These are phyloP conservation scores for Paelopatides confundens DNA, from an alignment of 53 echinoderm and acorn worm species.

Conservation along the genomic window DNA sequence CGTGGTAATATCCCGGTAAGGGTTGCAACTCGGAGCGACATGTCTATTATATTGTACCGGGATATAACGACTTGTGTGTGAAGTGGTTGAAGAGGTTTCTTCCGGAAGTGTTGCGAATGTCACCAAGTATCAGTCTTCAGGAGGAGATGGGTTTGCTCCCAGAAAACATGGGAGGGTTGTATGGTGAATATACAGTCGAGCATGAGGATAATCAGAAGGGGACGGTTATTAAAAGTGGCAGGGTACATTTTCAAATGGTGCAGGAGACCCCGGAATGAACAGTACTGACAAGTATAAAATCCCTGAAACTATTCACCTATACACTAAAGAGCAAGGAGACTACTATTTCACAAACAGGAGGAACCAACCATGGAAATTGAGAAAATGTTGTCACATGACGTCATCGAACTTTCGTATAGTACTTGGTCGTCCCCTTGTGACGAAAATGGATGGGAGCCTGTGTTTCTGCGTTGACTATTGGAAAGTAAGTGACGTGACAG, in stretches of 20 bases:
- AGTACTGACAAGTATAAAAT: not conserved
- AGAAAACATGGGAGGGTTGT: not conserved
- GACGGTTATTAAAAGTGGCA: conserved; percentile 4
- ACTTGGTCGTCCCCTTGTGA: conserved; percentile 1
- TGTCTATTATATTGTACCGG: not conserved
- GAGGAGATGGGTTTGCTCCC: not conserved
- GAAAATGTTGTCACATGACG: not conserved
- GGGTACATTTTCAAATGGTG: not conserved
- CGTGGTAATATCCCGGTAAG: not conserved
- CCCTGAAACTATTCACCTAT: not conserved
- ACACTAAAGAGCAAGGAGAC: not conserved
- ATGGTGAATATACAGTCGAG: not conserved
- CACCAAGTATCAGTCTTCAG: not conserved
- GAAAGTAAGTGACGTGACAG: conserved; percentile 3
- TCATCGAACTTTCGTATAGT: not conserved
- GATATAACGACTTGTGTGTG: conserved; percentile 21
- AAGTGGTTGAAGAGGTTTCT: conserved; percentile 30
- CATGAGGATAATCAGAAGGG: conserved; percentile 12
- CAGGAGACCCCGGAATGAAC: not conserved
- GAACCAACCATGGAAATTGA: not conserved
- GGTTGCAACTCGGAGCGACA: not conserved
- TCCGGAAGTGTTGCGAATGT: not conserved
- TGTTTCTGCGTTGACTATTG: not conserved
- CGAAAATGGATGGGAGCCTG: conserved; percentile 1
- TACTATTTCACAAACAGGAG: conserved; percentile 1